Evolutionary conservation across 2,797 vertebrate species (phyloP).

Genomic region (Rhabdomys pumilio): DNA sequence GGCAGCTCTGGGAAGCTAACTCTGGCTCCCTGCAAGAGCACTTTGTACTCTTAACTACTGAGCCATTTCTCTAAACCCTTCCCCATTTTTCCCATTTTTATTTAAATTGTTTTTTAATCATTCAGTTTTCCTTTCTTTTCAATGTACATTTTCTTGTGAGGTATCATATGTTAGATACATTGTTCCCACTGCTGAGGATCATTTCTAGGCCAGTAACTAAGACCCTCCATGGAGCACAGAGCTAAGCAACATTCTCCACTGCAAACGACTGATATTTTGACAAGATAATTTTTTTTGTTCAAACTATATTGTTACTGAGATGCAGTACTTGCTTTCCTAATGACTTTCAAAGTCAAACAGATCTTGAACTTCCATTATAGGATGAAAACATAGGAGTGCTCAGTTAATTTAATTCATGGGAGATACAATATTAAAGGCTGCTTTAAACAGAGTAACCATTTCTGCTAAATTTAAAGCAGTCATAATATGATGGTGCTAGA

Average conservation of each 20-base stretch:
- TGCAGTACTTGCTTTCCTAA: neutral
- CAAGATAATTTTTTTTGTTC: constrained; percentile 23
- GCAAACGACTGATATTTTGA: constrained; percentile 35
- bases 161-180: neutral
- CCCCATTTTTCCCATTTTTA: constrained; percentile 36
- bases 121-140: neutral
- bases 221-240: neutral
- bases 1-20: neutral
- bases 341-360: constrained; percentile 40
- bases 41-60: neutral
- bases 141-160: constrained; percentile 16
- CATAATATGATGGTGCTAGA: neutral
- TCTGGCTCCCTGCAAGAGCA: neutral
- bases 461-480: constrained; percentile 19
- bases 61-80: constrained; percentile 4
- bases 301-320: constrained; percentile 26
- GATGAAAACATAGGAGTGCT: constrained; percentile 7
- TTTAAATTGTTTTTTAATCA: constrained; percentile 9
- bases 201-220: constrained; percentile 18
- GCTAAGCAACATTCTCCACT: constrained; percentile 16
- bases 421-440: constrained; percentile 29
- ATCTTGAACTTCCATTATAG: constrained; percentile 30
- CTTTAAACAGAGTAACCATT: neutral
- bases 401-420: neutral
- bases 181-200: neutral